Evolutionary conservation across 2,797 vertebrate species (phyloP).

Genomic region (Neostethus bicornis): DNA sequence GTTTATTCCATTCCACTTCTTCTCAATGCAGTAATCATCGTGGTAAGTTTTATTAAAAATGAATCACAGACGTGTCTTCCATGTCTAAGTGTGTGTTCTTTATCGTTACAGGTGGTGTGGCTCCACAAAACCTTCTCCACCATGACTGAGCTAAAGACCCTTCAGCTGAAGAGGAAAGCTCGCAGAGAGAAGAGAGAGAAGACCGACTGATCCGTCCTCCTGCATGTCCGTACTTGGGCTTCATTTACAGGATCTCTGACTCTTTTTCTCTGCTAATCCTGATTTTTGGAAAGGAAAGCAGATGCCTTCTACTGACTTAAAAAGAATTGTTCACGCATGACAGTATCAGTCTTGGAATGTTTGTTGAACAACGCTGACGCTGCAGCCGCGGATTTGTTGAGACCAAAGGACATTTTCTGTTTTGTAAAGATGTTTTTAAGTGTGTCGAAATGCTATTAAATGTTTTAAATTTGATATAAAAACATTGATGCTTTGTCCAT

Average conservation of each 20-base stretch:
- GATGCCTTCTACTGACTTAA: slow-evolving; percentile 38
- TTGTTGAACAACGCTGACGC: slow-evolving; percentile 11
- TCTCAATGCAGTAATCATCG: slow-evolving; percentile 89
- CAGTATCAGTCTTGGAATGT: slow-evolving; percentile 1
- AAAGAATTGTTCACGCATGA: slow-evolving; percentile 30
- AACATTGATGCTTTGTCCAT: background rate
- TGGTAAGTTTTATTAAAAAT: slow-evolving; percentile 79
- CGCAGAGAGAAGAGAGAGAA: slow-evolving; percentile 80
- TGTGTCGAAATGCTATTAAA: slow-evolving; percentile 19
- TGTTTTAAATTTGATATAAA: no score
- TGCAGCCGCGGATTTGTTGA: slow-evolving; percentile 12
- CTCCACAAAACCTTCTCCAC: slow-evolving; percentile 87
- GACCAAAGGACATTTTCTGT: slow-evolving; percentile 43
- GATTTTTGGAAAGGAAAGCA: slow-evolving; percentile 32
- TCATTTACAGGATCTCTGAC: slow-evolving; percentile 26
- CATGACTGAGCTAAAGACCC: slow-evolving; percentile 90
- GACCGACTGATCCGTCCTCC: slow-evolving; percentile 46
- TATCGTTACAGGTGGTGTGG: slow-evolving; percentile 85
- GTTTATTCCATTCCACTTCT: slow-evolving; percentile 90
- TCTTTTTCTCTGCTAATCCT: slow-evolving; percentile 41
- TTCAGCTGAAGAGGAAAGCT: slow-evolving; percentile 84
- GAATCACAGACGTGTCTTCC: no score
- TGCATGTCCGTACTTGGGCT: slow-evolving; percentile 40
- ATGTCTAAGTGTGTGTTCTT: slow-evolving; percentile 7
- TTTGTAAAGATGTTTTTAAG: slow-evolving; percentile 38